Evolutionary conservation across 2,888 invertebrate genomes (phyloP).

Genomic region (Eueremaeus valkanovi): DNA sequence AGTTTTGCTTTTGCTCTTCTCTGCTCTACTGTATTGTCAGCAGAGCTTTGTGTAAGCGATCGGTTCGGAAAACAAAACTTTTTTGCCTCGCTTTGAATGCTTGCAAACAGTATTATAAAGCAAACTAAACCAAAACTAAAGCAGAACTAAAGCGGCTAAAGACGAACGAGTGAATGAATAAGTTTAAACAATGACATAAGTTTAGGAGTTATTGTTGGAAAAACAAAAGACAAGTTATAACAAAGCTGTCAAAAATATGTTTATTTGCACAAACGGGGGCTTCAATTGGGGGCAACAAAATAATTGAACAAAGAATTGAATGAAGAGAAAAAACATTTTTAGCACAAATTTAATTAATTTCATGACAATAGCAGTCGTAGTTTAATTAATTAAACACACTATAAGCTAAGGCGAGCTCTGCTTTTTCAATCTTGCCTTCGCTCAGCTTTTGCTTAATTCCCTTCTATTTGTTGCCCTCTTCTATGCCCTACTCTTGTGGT

Average conservation of each 20-base stretch:
- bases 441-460: constrained; percentile 25
- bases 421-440: constrained; percentile 29
- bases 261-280: constrained; percentile 34
- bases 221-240: constrained; percentile 39
- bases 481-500: constrained; percentile 28
- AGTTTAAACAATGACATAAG: constrained; percentile 37
- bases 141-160: background rate
- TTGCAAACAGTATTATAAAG: no score
- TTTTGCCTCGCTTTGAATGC: background rate
- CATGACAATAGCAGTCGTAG: constrained; percentile 37
- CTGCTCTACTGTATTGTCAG: background rate
- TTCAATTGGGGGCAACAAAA: background rate
- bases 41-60: background rate
- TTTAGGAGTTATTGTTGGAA: constrained; percentile 37
- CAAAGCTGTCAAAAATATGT: constrained; percentile 41
- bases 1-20: background rate
- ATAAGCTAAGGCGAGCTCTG: constrained; percentile 27
- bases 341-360: constrained; percentile 43
- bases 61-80: background rate
- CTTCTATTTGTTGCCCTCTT: constrained; percentile 28
- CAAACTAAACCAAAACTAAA: no score
- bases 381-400: constrained; percentile 31
- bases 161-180: constrained; percentile 2
- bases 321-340: constrained; percentile 38
- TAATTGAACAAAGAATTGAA: constrained; percentile 32